Evolutionary conservation across 1,140 invertebrate genomes (phyloP), one percentile per base, ranked within the genome.

Genomic region (Asbolus verrucosus): DNA sequence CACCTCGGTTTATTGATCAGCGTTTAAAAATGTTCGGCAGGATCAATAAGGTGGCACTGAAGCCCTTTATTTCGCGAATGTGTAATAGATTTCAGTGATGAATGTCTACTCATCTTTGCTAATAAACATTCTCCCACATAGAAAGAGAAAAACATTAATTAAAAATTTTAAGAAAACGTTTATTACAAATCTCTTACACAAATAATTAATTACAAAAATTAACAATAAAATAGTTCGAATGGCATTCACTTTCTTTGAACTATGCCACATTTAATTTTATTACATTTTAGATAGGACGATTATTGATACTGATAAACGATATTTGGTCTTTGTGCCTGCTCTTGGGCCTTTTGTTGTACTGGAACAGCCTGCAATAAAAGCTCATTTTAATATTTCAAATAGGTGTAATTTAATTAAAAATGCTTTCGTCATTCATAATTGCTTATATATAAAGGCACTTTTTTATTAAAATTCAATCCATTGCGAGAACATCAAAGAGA

Each of bases 381-480:
- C n/a, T 2, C 19, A 13, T 46, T 24, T 54, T 54, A 54, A 54
- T 24, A 54, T 13, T 11, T 54, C 21, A 24, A n/a, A n/a, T n/a
- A 27, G 5, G 27, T 6, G 5, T 54, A 54, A 54, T 54, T 54
- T 50, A 50, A 19, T 50, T 18, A 50, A 13, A 54, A 31, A 6
- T 54, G 46, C 46, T 54, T 54, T 54, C 21, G 11, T 54, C 1
- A 11, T 54, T 54, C 21, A 13, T 54, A 13, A 11, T 27, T 54
- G 41, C 41, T 19, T 19, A 16, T 38, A 38, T n/a, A 38, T 38
- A 38, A 38, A 11, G n/a, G 33, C 4, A 38, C 21, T 27, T 54
- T 54, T 54, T 54, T 24, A 27, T 54, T 27, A 54, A 27, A 54
- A 54, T 54, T 14, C 19, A 54, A 54, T 54, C 27, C 27, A 54